Conservation (phyloP, 2,113 vertebrate species). For the Mus spicilegus region DNA sequence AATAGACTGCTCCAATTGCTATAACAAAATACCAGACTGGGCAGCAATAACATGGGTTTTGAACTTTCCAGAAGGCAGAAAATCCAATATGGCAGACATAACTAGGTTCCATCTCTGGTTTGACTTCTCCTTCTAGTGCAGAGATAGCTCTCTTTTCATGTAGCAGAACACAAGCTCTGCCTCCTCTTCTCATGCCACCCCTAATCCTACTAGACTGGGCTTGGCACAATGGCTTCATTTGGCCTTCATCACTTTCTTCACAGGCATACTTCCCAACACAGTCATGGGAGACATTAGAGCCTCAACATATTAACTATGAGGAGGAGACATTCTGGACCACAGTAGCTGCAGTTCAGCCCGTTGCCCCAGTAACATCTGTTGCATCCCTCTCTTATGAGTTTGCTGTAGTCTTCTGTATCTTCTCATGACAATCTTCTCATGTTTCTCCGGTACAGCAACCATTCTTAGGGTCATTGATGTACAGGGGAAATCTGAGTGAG, state of each 20-base stretch:
- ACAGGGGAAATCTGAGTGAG: background rate
- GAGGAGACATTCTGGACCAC: background rate
- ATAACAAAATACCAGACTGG: background rate
- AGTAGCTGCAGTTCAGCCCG: background rate
- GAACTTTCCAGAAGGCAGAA: background rate
- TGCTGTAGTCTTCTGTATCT: background rate
- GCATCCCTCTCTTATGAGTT: background rate
- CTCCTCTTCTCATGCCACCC: background rate
- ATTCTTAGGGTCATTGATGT: background rate
- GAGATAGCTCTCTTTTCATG: background rate
- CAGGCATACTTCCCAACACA: background rate
- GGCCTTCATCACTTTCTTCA: background rate
- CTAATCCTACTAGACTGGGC: background rate
- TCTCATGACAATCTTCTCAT: background rate
- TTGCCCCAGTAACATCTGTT: background rate
- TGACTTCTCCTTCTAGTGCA: background rate
- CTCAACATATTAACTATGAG: background rate
- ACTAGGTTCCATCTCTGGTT: background rate
- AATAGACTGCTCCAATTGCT: background rate
- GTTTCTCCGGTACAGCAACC: background rate
- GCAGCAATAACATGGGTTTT: too few relatives aligned
- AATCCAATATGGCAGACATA: background rate
- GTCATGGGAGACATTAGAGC: background rate
- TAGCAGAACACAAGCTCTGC: too few relatives aligned
- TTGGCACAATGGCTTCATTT: background rate